Evolutionary conservation across 2,888 invertebrate species (phyloP).

Genomic region (Standfussiana lucernea): DNA sequence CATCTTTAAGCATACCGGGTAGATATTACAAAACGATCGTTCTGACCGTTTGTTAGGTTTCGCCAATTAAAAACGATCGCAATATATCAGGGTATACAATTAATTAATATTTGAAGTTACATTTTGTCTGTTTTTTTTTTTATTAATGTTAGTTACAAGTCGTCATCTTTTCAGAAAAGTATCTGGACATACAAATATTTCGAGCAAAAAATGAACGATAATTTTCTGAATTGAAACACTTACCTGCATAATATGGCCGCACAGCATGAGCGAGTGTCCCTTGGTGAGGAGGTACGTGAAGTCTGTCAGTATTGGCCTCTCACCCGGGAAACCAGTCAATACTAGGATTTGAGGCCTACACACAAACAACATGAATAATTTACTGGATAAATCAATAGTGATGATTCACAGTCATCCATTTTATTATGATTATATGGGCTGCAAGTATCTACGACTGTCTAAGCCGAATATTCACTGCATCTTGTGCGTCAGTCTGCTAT

Average conservation of each 20-base stretch:
- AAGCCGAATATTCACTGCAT: neutral
- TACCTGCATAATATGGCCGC: conserved; percentile 97
- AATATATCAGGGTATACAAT: neutral
- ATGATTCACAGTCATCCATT: neutral
- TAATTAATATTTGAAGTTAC: neutral
- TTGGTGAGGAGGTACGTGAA: conserved; percentile 98
- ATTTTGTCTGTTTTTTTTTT: neutral
- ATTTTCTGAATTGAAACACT: conserved; percentile 6
- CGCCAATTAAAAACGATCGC: neutral
- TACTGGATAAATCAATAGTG: neutral
- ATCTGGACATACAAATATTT: neutral
- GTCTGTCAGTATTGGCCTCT: conserved; percentile 97
- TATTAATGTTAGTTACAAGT: neutral
- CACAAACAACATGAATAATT: conserved; percentile 4
- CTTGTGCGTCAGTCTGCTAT: neutral
- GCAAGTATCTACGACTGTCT: neutral
- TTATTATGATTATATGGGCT: neutral
- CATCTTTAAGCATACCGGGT: neutral
- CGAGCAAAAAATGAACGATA: neutral
- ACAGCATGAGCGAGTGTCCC: conserved; percentile 97
- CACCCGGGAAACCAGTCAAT: conserved; percentile 96
- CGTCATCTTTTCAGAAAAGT: neutral
- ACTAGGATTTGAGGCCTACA: conserved; percentile 94
- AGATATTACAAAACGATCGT: neutral
- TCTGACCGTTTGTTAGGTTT: neutral